Percentiles rank a stretch among this genome's conserved stretches.
Evolutionary conservation across 2,797 vertebrate genomes (phyloP).

Genomic region (Tapirus indicus): DNA sequence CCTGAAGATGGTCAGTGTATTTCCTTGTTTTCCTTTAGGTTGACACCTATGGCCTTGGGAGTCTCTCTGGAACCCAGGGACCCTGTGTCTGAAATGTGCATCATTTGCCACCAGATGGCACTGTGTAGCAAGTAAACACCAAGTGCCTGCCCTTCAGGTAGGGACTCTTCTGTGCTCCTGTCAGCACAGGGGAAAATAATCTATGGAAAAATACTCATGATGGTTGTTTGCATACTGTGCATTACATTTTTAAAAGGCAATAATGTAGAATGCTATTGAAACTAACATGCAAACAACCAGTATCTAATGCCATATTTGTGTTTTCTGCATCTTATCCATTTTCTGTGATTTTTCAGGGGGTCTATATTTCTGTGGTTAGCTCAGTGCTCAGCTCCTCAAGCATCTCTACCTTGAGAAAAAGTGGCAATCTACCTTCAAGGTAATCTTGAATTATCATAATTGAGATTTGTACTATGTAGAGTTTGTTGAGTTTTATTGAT

Average conservation of each 20-base stretch:
- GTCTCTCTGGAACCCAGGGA: slow-evolving; percentile 61
- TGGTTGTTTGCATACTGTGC: background rate
- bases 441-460: background rate
- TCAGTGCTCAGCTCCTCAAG: background rate
- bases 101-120: slow-evolving; percentile 60
- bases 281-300: background rate
- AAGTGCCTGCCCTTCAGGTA: background rate
- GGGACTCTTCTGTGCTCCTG: background rate
- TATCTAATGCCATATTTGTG: background rate
- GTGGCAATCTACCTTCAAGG: background rate
- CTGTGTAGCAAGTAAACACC: slow-evolving; percentile 57
- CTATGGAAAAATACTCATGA: background rate
- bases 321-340: background rate
- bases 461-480: background rate
- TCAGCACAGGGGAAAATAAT: background rate
- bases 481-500: background rate
- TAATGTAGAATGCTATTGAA: background rate
- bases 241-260: background rate
- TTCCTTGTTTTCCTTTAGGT: background rate
- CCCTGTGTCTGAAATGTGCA: slow-evolving; percentile 71
- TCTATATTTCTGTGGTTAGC: background rate
- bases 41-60: background rate
- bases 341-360: background rate
- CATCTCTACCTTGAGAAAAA: background rate
- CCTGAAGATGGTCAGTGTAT: background rate